These are phyloP conservation scores for Diglossa cyanea DNA, from an alignment of 2,797 vertebrate genomes.

Conservation along the genomic window DNA sequence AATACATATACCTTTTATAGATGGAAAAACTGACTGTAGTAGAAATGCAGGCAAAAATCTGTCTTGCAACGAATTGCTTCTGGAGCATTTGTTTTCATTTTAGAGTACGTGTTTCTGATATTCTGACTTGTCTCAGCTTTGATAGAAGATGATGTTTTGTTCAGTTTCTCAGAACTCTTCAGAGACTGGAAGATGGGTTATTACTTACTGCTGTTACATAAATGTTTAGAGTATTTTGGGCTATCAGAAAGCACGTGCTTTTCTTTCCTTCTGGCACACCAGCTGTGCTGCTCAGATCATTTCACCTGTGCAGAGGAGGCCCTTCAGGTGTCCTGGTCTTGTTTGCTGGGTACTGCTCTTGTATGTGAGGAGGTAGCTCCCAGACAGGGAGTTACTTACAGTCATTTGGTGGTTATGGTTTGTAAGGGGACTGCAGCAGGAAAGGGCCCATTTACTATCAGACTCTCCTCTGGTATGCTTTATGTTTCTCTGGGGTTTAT, in stretches of 20 bases:
- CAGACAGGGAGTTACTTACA: neutral
- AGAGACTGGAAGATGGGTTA: neutral
- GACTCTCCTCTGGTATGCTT: neutral
- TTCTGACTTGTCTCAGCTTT: neutral
- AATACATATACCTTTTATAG: neutral
- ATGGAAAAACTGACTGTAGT: neutral
- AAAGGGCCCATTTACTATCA: neutral
- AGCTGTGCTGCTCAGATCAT: neutral
- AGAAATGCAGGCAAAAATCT: neutral
- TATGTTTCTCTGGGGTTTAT: neutral
- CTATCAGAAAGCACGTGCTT: neutral
- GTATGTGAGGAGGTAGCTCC: neutral
- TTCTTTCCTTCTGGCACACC: neutral
- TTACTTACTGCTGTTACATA: neutral
- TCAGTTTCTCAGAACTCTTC: neutral
- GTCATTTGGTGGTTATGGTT: neutral
- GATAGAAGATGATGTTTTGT: rapidly evolving
- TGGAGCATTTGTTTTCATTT: neutral
- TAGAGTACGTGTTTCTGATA: rapidly evolving
- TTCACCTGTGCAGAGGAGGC: neutral
- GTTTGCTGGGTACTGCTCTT: neutral
- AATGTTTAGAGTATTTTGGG: neutral
- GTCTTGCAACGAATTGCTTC: neutral
- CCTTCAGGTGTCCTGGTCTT: neutral
- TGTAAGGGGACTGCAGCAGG: neutral